phyloP scores from a whole-genome alignment of 2,797 vertebrate genomes.

The Prunella strophiata region DNA sequence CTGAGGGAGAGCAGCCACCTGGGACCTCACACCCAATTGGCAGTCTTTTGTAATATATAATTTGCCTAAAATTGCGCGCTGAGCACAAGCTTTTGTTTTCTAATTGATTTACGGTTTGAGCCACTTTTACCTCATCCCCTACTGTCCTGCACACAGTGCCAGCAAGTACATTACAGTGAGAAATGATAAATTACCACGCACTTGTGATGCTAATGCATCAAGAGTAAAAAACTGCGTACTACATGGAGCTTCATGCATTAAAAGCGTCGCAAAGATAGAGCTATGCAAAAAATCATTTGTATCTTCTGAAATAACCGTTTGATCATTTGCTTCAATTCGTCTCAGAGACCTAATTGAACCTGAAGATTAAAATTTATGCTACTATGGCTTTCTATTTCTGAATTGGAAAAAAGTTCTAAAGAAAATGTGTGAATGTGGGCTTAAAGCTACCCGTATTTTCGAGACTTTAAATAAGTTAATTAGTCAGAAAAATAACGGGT shows the following conservation, averaged over 20 bases:
- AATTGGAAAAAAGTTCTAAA: slow-evolving; percentile 44
- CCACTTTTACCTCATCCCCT: slow-evolving; percentile 80
- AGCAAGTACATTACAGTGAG: slow-evolving; percentile 81
- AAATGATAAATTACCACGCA: slow-evolving; percentile 83
- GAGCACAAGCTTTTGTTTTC: slow-evolving; percentile 85
- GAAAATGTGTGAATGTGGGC: background rate
- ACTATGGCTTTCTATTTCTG: slow-evolving; percentile 56
- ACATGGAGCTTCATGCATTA: slow-evolving; percentile 57
- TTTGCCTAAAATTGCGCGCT: slow-evolving; percentile 81
- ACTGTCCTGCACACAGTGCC: slow-evolving; percentile 78
- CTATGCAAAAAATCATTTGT: slow-evolving; percentile 31
- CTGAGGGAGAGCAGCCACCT: slow-evolving; percentile 57
- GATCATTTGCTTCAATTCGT: slow-evolving; percentile 61
- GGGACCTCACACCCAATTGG: slow-evolving; percentile 80
- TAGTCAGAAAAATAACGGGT: background rate
- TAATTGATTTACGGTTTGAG: slow-evolving; percentile 87
- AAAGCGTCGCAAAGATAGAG: slow-evolving; percentile 19
- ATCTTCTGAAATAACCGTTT: slow-evolving; percentile 54
- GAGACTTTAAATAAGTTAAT: background rate
- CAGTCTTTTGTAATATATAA: slow-evolving; percentile 80
- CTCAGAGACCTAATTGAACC: slow-evolving; percentile 66
- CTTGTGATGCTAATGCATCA: slow-evolving; percentile 83
- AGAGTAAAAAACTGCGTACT: slow-evolving; percentile 67
- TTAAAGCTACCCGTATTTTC: background rate
- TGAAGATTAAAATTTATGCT: slow-evolving; percentile 47